Evolutionary conservation across 2,797 vertebrate species (phyloP), one percentile per base, ranked within the genome.

Genomic region (Pangasius mekongensis): DNA sequence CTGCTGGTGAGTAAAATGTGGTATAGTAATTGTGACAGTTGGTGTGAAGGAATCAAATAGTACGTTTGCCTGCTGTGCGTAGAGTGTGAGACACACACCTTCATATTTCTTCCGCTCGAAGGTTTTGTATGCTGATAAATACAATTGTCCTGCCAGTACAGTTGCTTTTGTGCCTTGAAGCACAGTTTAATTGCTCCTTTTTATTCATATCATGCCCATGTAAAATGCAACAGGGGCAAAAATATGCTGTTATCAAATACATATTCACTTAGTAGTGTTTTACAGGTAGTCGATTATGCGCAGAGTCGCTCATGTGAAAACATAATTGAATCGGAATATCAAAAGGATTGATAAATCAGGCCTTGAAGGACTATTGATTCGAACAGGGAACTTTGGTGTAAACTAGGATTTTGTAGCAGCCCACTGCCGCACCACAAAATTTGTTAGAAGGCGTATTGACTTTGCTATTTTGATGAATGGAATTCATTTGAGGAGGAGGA

Each of bases 301-400:
- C 82, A 9, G 88, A 83, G 87, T 87, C 88, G 84, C 88, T 91
- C 86, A 84, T 89, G 89, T 91, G 89, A 88, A 89, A 91, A 90
- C 83, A 86, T 85, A 71, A 76, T 78, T 78, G 52, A 73, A 73
- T 89, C 74, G 30, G 89, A 91, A 91, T 91, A 89, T 78, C 88
- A 89, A 89, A 86, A 88, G 60, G 85, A 89, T 82, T 91, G 89
- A 91, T 91, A 87, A 91, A 91, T 84, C 86, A 77, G 83, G 49
- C 87, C 90, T 89, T 62, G 64, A 64, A 86, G 91, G 84, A 54
- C 87, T 92, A 92, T 91, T 91, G 90, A 92, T 91, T 90, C 89
- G 84, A 67, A 84, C 73, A 86, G 62, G 83, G 76, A 85, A 83
- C 60, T 64, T 86, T 60, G 36, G 84, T 89, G 80, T 86, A 91